Evolutionary conservation across 2,113 vertebrate genomes (phyloP).

Genomic region (Nymphicus hollandicus): DNA sequence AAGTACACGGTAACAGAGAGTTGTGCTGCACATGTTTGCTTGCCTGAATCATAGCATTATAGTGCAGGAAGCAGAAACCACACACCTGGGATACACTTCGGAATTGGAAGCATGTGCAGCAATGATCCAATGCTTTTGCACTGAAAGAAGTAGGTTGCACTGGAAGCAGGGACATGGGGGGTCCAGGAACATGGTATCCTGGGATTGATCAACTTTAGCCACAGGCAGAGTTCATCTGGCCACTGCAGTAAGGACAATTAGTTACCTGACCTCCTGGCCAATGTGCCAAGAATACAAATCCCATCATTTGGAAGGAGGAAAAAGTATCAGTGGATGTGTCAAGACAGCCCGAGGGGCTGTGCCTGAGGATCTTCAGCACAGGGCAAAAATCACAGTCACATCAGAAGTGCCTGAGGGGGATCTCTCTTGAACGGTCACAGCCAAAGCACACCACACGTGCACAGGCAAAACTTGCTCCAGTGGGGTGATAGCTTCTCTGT

Average conservation of each 20-base stretch:
- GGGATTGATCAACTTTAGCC: not conserved
- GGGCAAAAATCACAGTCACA: not conserved
- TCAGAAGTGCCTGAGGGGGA: not conserved
- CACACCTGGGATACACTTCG: not conserved
- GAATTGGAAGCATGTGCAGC: not conserved
- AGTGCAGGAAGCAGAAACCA: not conserved
- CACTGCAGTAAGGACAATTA: not conserved
- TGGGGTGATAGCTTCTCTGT: not conserved
- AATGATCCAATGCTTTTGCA: not conserved
- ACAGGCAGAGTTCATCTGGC: not conserved
- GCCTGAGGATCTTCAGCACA: not conserved
- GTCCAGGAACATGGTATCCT: not conserved
- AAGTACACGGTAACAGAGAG: not conserved
- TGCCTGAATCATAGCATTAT: not conserved
- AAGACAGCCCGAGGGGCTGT: not conserved
- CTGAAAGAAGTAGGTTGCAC: not conserved
- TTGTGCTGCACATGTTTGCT: not conserved
- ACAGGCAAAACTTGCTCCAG: not conserved
- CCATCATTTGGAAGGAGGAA: not conserved
- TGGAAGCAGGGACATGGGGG: not conserved
- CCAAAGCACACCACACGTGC: not conserved
- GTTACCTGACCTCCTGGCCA: not conserved
- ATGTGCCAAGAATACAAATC: not conserved
- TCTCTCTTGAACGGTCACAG: not conserved
- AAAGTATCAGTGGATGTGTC: not conserved